Conservation (phyloP, 1,140 invertebrate genomes). For the Dreissena polymorpha region DNA sequence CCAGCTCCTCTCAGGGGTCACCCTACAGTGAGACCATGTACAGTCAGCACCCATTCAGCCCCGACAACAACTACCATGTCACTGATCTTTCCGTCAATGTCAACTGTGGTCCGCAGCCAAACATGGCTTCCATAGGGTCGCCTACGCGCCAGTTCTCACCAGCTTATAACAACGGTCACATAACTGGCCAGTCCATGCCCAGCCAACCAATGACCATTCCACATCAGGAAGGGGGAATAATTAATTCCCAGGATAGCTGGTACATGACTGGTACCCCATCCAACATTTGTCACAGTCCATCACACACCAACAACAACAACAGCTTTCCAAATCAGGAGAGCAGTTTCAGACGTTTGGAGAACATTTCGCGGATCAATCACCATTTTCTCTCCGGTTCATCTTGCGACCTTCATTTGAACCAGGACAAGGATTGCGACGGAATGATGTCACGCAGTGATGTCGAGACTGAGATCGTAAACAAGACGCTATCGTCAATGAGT, state of each 20-base stretch:
- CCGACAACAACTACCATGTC: slow-evolving; percentile 34
- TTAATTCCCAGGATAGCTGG: slow-evolving; percentile 52
- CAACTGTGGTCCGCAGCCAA: slow-evolving; percentile 18
- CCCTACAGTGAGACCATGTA: slow-evolving; percentile 34
- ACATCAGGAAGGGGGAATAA: slow-evolving; percentile 54
- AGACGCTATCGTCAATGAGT: slow-evolving; percentile 28
- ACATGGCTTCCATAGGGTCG: slow-evolving; percentile 1
- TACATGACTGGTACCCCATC: slow-evolving; percentile 50
- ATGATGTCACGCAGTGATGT: slow-evolving; percentile 43
- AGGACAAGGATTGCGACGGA: slow-evolving; percentile 29
- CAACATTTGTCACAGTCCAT: slow-evolving; percentile 44
- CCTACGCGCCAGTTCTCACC: slow-evolving; percentile 9
- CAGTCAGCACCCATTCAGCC: slow-evolving; percentile 30
- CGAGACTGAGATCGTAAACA: slow-evolving; percentile 40
- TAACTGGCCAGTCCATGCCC: slow-evolving; percentile 22
- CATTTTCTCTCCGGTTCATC: slow-evolving; percentile 21
- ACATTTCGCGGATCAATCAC: slow-evolving; percentile 42
- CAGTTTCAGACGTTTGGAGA: slow-evolving; percentile 32
- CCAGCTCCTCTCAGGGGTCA: slow-evolving; percentile 28
- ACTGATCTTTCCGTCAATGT: slow-evolving; percentile 43
- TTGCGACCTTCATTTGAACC: slow-evolving; percentile 37
- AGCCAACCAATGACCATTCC: slow-evolving; percentile 52
- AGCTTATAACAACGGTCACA: slow-evolving; percentile 17
- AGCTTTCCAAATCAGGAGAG: slow-evolving; percentile 48
- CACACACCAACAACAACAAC: slow-evolving; percentile 14